phyloP scores from a whole-genome alignment of 2,113 vertebrate species.

The Clarias magur region DNA sequence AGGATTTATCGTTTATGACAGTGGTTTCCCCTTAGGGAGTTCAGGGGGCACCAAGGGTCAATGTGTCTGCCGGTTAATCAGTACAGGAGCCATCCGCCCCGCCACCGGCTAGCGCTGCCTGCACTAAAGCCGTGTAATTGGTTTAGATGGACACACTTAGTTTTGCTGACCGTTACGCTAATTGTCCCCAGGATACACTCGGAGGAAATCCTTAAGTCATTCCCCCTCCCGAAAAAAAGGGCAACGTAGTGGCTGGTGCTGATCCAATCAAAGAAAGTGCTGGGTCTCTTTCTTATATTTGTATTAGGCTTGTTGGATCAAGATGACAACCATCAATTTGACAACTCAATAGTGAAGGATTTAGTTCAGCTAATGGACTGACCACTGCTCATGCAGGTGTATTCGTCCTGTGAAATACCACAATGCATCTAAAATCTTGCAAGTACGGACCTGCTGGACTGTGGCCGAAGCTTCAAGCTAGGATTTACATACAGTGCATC shows the following conservation, averaged over 20 bases:
- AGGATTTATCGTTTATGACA: constrained; percentile 55
- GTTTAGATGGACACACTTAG: constrained; percentile 56
- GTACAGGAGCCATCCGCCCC: constrained; percentile 52
- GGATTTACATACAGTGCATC: constrained; percentile 5
- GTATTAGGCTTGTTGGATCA: constrained; percentile 6
- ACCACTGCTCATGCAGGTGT: neutral
- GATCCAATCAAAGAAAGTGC: constrained; percentile 31
- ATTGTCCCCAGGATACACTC: constrained; percentile 48
- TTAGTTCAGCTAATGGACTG: constrained; percentile 22
- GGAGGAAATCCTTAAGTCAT: constrained; percentile 42
- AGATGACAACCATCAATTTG: constrained; percentile 19
- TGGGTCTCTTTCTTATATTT: neutral
- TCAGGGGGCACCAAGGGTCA: constrained; percentile 53
- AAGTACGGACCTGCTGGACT: neutral
- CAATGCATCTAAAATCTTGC: neutral
- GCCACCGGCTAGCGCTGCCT: constrained; percentile 48
- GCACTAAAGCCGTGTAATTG: constrained; percentile 52
- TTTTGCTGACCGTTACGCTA: constrained; percentile 45
- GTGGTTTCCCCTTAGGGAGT: constrained; percentile 52
- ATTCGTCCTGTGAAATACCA: neutral
- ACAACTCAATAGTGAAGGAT: constrained; percentile 38
- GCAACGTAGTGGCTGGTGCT: constrained; percentile 10
- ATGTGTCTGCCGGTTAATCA: constrained; percentile 59
- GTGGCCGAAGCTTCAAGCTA: neutral
- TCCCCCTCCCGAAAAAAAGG: constrained; percentile 14